Conservation (phyloP, 2,888 invertebrate genomes). For the Daptonema setosum region DNA sequence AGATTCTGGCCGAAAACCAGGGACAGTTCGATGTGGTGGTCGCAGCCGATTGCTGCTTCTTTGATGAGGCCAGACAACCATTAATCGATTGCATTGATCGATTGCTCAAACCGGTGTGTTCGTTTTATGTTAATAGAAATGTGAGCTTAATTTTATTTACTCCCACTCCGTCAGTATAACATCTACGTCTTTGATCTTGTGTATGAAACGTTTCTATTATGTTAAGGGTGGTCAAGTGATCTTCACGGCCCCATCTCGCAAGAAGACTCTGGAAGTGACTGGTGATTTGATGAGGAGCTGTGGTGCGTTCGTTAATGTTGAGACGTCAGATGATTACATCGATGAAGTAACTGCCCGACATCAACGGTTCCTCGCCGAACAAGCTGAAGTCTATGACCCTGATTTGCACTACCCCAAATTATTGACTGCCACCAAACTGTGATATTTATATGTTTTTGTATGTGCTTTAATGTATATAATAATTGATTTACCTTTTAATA, state of each 20-base stretch:
- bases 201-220: background rate
- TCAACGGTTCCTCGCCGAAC: background rate
- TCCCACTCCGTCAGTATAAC: no score
- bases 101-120: background rate
- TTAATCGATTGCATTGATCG: background rate
- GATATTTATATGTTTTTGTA: background rate
- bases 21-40: background rate
- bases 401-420: background rate
- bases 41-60: constrained; percentile 5
- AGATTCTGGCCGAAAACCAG: background rate
- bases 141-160: no score
- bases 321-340: no score
- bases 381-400: background rate
- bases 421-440: background rate
- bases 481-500: no score
- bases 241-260: background rate
- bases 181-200: background rate
- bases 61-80: background rate
- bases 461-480: no score
- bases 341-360: background rate
- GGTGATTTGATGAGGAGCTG: background rate
- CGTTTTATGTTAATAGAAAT: background rate
- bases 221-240: background rate
- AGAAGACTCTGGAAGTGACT: background rate
- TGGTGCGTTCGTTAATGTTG: background rate